Percentiles rank a stretch among this genome's conserved stretches.
Evolutionary conservation across 1,140 invertebrate species (phyloP).

Genomic region (Brachionus angularis): DNA sequence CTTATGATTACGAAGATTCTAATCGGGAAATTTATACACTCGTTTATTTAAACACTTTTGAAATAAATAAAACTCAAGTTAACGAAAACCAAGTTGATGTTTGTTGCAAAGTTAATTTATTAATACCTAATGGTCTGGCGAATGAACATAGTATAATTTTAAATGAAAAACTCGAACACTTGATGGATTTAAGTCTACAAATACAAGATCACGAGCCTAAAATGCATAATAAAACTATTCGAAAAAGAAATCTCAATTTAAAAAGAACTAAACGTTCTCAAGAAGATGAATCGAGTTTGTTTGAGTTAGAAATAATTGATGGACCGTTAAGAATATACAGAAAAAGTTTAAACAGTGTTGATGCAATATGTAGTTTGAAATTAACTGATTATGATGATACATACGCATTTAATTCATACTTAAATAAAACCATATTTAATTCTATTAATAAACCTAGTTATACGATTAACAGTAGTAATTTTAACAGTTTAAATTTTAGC

Average conservation of each 20-base stretch:
- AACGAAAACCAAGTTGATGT: background rate
- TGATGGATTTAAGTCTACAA: too few species aligned
- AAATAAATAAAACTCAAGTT: background rate
- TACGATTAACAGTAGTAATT: too few species aligned
- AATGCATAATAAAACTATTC: too few species aligned
- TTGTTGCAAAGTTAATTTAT: background rate
- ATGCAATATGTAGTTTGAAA: background rate
- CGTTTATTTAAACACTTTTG: background rate
- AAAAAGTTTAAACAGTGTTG: background rate
- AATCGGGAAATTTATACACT: slow-evolving; percentile 21
- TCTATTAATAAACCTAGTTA: background rate
- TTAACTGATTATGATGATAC: slow-evolving; percentile 3
- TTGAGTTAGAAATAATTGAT: background rate
- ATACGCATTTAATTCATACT: background rate
- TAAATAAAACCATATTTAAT: background rate
- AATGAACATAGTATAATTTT: too few species aligned
- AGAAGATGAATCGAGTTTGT: too few species aligned
- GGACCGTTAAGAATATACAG: background rate
- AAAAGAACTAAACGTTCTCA: background rate
- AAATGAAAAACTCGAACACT: too few species aligned
- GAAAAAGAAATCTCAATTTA: background rate
- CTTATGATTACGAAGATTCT: background rate
- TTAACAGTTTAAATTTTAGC: too few species aligned
- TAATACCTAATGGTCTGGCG: too few species aligned
- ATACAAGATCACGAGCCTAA: too few species aligned